Conservation (phyloP, 2,888 invertebrate genomes). For the Orthonychiurus folsomi region DNA sequence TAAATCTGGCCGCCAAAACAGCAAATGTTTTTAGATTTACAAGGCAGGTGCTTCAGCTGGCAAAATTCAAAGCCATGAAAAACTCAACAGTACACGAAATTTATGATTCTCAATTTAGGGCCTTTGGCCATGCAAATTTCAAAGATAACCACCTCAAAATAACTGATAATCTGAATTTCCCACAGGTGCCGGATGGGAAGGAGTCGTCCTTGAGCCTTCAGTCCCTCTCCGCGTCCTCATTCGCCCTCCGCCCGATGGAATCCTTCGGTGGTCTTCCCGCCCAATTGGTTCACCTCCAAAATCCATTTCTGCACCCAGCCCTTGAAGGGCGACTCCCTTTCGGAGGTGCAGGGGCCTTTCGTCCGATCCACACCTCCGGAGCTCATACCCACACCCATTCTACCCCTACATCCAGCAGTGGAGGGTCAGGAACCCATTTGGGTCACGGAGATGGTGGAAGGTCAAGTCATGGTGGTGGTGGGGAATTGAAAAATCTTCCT, state of each 20-base stretch:
- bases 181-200: constrained; percentile 33
- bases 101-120: too few species aligned
- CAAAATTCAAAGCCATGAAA: too few species aligned
- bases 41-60: too few species aligned
- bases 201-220: constrained; percentile 35
- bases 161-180: too few species aligned
- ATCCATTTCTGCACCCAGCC: constrained; percentile 60
- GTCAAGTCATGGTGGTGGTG: background rate
- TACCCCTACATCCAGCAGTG: constrained; percentile 45
- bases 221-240: constrained; percentile 45
- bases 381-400: constrained; percentile 42
- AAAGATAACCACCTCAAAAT: too few species aligned
- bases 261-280: constrained; percentile 55
- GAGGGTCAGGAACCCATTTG: constrained; percentile 15
- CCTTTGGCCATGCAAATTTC: too few species aligned
- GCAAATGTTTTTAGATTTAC: too few species aligned
- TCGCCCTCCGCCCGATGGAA: constrained; percentile 51
- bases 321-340: constrained; percentile 55
- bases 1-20: too few species aligned
- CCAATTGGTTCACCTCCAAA: constrained; percentile 62
- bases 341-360: constrained; percentile 51
- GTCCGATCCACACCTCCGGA: constrained; percentile 50
- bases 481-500: constrained; percentile 31
- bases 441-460: background rate
- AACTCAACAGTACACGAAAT: too few species aligned